phyloP scores from a whole-genome alignment of 1,140 invertebrate genomes.

The Drosophila leontia region DNA sequence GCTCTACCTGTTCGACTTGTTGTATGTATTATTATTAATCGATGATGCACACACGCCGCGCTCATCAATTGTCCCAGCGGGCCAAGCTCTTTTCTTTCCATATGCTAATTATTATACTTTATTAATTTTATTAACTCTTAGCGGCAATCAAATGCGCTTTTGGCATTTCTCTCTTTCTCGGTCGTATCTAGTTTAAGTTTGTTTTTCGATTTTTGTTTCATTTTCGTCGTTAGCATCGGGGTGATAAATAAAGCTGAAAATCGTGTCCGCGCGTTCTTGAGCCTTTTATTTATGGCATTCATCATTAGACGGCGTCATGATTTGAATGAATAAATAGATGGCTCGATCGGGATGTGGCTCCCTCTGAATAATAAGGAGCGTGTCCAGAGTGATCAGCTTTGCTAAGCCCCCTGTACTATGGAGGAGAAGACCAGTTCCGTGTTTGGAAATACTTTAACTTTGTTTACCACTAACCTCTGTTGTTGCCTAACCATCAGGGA shows the following conservation, averaged over 20 bases:
- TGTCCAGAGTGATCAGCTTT: conserved; percentile 10
- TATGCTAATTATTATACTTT: conserved; percentile 19
- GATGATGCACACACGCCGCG: conserved; percentile 36
- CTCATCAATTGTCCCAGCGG: conserved; percentile 12
- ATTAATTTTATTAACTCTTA: conserved; percentile 29
- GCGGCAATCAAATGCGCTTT: conserved; percentile 6
- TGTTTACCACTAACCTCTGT: conserved; percentile 16
- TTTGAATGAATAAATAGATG: conserved; percentile 64
- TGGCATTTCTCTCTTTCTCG: conserved; percentile 11
- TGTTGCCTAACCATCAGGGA: conserved; percentile 23
- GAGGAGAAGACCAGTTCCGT: conserved; percentile 25
- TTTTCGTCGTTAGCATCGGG: conserved; percentile 34
- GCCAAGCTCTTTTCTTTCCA: conserved; percentile 11
- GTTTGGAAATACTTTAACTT: conserved; percentile 23
- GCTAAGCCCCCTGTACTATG: conserved; percentile 2
- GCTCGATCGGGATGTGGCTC: conserved; percentile 39
- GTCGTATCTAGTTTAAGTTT: conserved; percentile 40
- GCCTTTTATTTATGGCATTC: conserved; percentile 63
- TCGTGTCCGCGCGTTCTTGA: conserved; percentile 42
- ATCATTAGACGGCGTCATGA: conserved; percentile 67
- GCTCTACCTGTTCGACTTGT: conserved; percentile 39
- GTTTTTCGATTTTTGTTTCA: conserved; percentile 16
- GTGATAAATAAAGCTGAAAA: conserved; percentile 44
- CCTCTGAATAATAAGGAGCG: conserved; percentile 44
- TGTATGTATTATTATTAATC: conserved; percentile 35